Evolutionary conservation across 2,113 vertebrate species (phyloP).

Genomic region (Festucalex cinctus): DNA sequence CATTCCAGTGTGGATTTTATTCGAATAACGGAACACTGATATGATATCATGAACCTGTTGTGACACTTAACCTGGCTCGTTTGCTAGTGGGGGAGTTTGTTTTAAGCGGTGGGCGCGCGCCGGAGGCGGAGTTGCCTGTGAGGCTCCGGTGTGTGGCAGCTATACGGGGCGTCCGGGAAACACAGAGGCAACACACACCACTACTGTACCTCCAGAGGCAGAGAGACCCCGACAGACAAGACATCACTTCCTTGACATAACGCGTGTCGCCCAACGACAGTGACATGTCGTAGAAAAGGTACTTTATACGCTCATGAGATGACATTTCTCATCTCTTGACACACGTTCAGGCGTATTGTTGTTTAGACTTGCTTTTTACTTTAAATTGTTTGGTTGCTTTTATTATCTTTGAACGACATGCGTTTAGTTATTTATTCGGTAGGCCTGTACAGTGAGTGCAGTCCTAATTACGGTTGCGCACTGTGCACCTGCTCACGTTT

Average conservation of each 20-base stretch:
- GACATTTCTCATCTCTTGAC: background rate
- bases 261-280: slow-evolving; percentile 57
- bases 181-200: slow-evolving; percentile 33
- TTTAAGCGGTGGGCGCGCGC: slow-evolving; percentile 42
- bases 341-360: background rate
- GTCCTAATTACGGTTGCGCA: background rate
- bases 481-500: too few relatives aligned
- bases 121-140: slow-evolving; percentile 69
- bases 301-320: background rate
- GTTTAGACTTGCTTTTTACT: too few relatives aligned
- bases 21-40: background rate
- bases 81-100: slow-evolving; percentile 47
- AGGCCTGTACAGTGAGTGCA: background rate
- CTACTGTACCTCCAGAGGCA: background rate
- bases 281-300: slow-evolving; percentile 74
- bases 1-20: background rate
- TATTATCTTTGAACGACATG: background rate
- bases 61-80: slow-evolving; percentile 19
- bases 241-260: slow-evolving; percentile 17
- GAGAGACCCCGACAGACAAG: background rate
- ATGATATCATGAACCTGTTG: background rate
- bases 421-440: background rate
- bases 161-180: slow-evolving; percentile 43
- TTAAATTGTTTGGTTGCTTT: background rate
- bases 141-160: slow-evolving; percentile 41